A percentile compares a stretch with the other conserved stretches of the same genome.
phyloP scores from a whole-genome alignment of 1,140 invertebrate genomes.

The Hirudo medicinalis region DNA sequence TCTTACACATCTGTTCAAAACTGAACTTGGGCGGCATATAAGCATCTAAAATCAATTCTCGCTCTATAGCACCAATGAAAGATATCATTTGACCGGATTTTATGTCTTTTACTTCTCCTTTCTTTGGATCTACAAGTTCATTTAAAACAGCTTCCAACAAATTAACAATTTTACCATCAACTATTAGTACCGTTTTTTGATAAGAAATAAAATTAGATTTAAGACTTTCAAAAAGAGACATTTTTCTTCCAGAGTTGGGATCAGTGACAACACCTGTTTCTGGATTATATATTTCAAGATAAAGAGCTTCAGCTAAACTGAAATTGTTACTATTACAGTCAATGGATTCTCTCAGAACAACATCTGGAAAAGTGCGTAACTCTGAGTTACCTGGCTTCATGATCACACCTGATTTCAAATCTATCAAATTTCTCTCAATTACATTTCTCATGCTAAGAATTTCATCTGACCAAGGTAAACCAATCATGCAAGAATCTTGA shows the following conservation, averaged over 20 bases:
- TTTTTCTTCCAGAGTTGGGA: not conserved
- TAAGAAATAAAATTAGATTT: constrained; percentile 4
- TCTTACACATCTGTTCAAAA: not conserved
- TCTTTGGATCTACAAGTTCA: not conserved
- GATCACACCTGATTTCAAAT: not conserved
- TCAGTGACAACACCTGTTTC: not conserved
- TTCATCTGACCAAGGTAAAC: not conserved
- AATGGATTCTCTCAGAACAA: not conserved
- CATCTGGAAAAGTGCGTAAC: not conserved
- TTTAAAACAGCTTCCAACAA: not conserved
- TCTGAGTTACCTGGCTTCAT: not conserved
- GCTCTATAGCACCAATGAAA: not conserved
- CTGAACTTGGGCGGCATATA: not conserved
- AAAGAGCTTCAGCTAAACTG: constrained; percentile 8
- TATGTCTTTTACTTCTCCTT: not conserved
- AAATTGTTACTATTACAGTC: not conserved
- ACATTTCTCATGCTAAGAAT: not conserved
- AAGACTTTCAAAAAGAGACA: constrained; percentile 6
- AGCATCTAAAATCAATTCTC: not conserved
- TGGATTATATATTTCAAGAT: not conserved
- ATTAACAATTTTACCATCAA: constrained; percentile 4
- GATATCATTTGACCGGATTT: constrained; percentile 3
- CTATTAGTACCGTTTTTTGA: not conserved
- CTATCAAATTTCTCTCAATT: not conserved
- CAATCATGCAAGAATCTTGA: not conserved